These are phyloP conservation scores for Trachops cirrhosus DNA, from an alignment of 2,797 vertebrate genomes.

Conservation along the genomic window DNA sequence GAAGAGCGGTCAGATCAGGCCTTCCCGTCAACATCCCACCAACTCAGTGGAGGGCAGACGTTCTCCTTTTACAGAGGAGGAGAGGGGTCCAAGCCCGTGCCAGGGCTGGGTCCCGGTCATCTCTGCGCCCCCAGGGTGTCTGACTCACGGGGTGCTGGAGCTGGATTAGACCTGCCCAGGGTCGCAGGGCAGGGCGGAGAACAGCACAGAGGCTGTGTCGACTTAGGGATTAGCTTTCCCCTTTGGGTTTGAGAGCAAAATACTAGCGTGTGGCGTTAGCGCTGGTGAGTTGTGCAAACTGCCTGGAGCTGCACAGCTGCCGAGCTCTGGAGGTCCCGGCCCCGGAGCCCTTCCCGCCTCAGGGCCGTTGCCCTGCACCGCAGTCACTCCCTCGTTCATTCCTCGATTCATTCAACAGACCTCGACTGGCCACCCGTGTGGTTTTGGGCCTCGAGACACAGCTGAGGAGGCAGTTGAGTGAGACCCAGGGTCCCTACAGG, in stretches of 20 bases:
- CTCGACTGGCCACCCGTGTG: background rate
- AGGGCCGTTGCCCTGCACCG: background rate
- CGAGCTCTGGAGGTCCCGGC: background rate
- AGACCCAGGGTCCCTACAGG: background rate
- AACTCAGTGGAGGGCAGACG: background rate
- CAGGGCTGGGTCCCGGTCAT: background rate
- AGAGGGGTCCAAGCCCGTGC: background rate
- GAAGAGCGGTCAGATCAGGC: background rate
- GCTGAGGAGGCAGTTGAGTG: background rate
- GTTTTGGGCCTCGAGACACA: background rate
- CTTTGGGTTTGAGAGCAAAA: constrained; percentile 22
- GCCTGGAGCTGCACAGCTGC: background rate
- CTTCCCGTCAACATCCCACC: constrained; percentile 4
- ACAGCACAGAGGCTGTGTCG: constrained; percentile 15
- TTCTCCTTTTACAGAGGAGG: constrained; percentile 38
- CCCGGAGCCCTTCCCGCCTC: background rate
- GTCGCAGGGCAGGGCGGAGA: background rate
- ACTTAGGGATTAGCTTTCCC: background rate
- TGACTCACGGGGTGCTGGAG: background rate
- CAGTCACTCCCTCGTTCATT: background rate
- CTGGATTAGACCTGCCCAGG: constrained; percentile 7
- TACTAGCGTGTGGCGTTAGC: background rate
- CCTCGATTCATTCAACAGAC: background rate
- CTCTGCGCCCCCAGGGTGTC: background rate
- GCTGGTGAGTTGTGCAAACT: background rate